Evolutionary conservation across 2,797 vertebrate genomes (phyloP), one percentile per base, ranked within the genome.

Genomic region (Coregonus sp.): DNA sequence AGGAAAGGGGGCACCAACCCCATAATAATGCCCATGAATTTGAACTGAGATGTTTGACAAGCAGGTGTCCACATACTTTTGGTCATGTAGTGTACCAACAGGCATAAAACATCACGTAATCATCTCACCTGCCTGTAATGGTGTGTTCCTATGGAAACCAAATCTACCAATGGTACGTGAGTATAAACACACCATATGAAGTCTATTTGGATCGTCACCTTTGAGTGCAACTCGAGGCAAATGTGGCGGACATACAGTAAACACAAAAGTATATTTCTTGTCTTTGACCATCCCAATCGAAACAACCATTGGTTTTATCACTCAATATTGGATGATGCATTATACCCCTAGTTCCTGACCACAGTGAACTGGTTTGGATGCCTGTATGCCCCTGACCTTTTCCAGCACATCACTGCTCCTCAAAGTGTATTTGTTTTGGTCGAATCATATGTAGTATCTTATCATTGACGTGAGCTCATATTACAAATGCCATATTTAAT

Each of bases 141-240:
- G 87, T 82, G 89, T 85, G 93, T 95, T 94, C 92, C 94, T 93
- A 95, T 95, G 94, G 93, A 93, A 94, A 95, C 94, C 89, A 47
- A 9, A 9, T 47, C 40, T 9, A 47, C 6, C 40, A 47, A 47
- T 47, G 37, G 37, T 93, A 90, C 90, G 83, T 89, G 89, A 82
- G 90, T 85, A 90, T 89, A 74, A 77, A 85, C 76, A 77, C 73
- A 78, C 66, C 37, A 80, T 69, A 80, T 81, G 79, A 89, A 81
- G 80, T 29, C 65, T 77, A 74, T 76, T 54, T 77, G 75, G 79
- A 71, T 72, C 47, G 51, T 79, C 76, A 74, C 51, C 75, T n/a
- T 59, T 20, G n/a, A 20, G 54, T 33, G 25, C n/a, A 63, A 47
- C 40, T 11, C 40, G 7, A 47, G 59, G 65, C 14, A 35, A 33